Percentiles rank a stretch among this genome's conserved stretches.
Evolutionary conservation across 2,113 vertebrate species (phyloP).

Genomic region (Lipophrys pholis): DNA sequence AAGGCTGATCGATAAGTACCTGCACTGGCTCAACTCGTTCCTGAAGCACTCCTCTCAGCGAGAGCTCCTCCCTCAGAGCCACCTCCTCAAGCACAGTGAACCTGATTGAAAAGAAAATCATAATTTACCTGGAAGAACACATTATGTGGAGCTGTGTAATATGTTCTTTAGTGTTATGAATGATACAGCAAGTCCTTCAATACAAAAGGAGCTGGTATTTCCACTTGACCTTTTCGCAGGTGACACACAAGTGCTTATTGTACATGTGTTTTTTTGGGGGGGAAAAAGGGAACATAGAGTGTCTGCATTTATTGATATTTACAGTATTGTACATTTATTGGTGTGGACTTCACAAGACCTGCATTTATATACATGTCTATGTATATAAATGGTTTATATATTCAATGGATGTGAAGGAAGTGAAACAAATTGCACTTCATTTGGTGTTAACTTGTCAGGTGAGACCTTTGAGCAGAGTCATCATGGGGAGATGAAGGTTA

Average conservation of each 20-base stretch:
- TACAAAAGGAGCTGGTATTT: slow-evolving; percentile 23
- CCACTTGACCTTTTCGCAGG: slow-evolving; percentile 42
- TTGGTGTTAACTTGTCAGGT: slow-evolving; percentile 3
- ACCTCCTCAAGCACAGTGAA: slow-evolving; percentile 15
- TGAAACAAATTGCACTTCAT: slow-evolving; percentile 3
- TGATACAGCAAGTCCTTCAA: slow-evolving; percentile 19
- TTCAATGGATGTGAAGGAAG: neutral
- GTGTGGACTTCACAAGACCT: slow-evolving; percentile 1
- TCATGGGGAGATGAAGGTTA: slow-evolving; percentile 23
- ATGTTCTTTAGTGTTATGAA: slow-evolving; percentile 21
- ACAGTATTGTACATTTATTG: slow-evolving; percentile 5
- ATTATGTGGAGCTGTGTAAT: neutral
- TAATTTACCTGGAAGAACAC: slow-evolving; percentile 15
- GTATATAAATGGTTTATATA: neutral
- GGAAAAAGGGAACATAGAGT: slow-evolving; percentile 22
- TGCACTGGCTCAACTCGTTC: slow-evolving; percentile 66
- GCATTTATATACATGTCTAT: neutral
- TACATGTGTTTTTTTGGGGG: neutral
- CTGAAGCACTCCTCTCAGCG: slow-evolving; percentile 48
- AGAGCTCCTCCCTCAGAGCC: slow-evolving; percentile 37
- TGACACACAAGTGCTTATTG: slow-evolving; percentile 33
- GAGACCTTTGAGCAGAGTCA: slow-evolving; percentile 36
- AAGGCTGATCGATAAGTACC: slow-evolving; percentile 81
- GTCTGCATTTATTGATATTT: neutral
- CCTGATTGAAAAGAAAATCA: slow-evolving; percentile 16